Evolutionary conservation across 2,113 vertebrate genomes (phyloP).

Genomic region (Crotophaga sulcirostris): DNA sequence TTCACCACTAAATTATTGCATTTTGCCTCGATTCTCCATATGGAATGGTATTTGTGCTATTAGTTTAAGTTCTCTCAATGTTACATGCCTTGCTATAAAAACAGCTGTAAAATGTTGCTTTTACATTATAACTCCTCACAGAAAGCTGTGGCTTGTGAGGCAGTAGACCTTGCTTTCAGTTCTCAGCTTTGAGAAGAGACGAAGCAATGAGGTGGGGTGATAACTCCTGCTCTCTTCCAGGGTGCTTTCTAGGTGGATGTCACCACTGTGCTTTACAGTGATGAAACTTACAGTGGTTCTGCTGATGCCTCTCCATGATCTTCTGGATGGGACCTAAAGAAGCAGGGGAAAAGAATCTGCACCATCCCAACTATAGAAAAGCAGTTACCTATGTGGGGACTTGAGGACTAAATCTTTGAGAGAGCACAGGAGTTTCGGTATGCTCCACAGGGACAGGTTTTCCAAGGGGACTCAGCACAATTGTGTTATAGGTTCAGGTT

Average conservation of each 20-base stretch:
- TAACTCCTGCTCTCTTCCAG: background rate
- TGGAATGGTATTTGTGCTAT: background rate
- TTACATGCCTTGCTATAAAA: background rate
- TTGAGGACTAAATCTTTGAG: background rate
- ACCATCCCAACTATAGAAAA: background rate
- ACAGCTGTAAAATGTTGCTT: background rate
- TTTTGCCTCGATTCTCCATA: background rate
- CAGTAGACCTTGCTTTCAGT: background rate
- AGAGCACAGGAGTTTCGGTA: background rate
- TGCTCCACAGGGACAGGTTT: background rate
- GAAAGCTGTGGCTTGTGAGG: background rate
- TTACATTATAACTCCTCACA: background rate
- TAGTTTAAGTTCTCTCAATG: background rate
- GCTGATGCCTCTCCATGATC: background rate
- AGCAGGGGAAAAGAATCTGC: background rate
- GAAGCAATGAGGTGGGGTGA: background rate
- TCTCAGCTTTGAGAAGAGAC: background rate
- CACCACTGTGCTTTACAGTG: background rate
- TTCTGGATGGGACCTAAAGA: background rate
- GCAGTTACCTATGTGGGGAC: background rate
- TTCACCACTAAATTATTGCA: background rate
- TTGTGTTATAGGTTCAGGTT: background rate
- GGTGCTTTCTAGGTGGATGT: fast-evolving
- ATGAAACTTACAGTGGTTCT: background rate
- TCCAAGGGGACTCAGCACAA: background rate